Base-by-base conservation (phyloP, 2,797 vertebrate genomes). In the Oreochromis mossambicus region DNA sequence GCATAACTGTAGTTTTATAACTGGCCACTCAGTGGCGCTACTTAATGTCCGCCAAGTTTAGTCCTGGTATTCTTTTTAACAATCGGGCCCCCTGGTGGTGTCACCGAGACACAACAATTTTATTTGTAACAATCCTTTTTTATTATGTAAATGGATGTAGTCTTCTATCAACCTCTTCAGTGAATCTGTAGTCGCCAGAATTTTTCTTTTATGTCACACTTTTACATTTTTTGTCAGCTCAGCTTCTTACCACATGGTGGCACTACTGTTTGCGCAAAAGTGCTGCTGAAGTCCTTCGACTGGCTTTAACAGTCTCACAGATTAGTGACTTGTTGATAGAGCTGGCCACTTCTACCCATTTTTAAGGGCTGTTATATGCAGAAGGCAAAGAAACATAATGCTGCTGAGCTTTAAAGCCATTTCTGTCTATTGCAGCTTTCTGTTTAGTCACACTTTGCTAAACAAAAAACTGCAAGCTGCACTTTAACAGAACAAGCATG, bases 321-420 rank as follows among this genome's bases (percentile, higher is more conserved):
- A 68, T 68, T 48, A 5, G 68, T 12, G 24, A 73, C 5, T 73
- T 29, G 15, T 11, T 73, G 9, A 1, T 26, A 0, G 2, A 24
- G n/a, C 36, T 6, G 34, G 24, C 2, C 8, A 11, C 26, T 73
- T 48, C 43, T 73, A 48, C 9, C 24, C 2, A 19, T 48, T 73
- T 73, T 48, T 46, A 46, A 73, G 19, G 66, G 24, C 41, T 46
- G 66, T 24, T 73, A 46, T 24, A 46, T 29, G 41, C 66, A 21
- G 26, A 87, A 51, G 82, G 13, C 7, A 68, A 51, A 50, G 19
- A 48, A 70, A 24, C 6, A 43, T 26, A 70, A 15, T 15, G 8
- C 38, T n/a, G 38, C 0, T 3, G 14, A 0, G 3, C 66, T 46
- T 46, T 46, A 26, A 46, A 46, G 21, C 0, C 24, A 7, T 43